A percentile compares a stretch with the other conserved stretches of the same genome.
These are phyloP conservation scores for Echiichthys vipera DNA, from an alignment of 2,797 vertebrate species.

Conservation along the genomic window DNA sequence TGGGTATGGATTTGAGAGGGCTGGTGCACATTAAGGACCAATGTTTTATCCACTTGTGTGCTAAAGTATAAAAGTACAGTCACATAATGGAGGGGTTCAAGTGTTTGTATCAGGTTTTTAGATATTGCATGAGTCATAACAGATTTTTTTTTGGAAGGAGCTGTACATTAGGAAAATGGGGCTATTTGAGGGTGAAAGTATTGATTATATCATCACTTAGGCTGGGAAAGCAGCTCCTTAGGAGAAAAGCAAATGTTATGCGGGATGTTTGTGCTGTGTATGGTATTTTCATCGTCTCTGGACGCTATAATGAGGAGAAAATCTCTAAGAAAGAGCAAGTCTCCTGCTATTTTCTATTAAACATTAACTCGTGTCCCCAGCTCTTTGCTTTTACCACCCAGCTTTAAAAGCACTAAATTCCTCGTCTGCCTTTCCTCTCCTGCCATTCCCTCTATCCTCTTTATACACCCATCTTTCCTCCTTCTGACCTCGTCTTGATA, in stretches of 20 bases:
- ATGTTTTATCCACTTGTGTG: constrained; percentile 66
- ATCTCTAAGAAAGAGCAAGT: constrained; percentile 42
- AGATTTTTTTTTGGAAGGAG: neutral
- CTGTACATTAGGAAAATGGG: neutral
- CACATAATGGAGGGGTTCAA: constrained; percentile 60
- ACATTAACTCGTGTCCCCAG: constrained; percentile 73
- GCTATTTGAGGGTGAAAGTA: constrained; percentile 22
- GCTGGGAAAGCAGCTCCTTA: constrained; percentile 4
- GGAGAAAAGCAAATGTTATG: constrained; percentile 46
- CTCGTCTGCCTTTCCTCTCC: constrained; percentile 11
- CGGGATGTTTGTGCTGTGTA: constrained; percentile 30
- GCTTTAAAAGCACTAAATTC: constrained; percentile 66
- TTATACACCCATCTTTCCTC: neutral
- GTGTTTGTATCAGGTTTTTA: constrained; percentile 64
- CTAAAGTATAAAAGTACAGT: constrained; percentile 47
- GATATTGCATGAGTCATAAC: constrained; percentile 38
- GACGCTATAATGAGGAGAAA: constrained; percentile 22
- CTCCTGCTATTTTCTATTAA: constrained; percentile 54
- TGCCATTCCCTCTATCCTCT: constrained; percentile 13
- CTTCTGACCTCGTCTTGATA: neutral
- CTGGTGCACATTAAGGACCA: constrained; percentile 56
- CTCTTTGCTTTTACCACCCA: constrained; percentile 55
- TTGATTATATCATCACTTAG: constrained; percentile 14
- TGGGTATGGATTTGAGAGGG: constrained; percentile 53
- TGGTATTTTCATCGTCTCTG: constrained; percentile 17